Evolutionary conservation across 2,797 vertebrate species (phyloP).

Genomic region (Arrhamphus sclerolepis): DNA sequence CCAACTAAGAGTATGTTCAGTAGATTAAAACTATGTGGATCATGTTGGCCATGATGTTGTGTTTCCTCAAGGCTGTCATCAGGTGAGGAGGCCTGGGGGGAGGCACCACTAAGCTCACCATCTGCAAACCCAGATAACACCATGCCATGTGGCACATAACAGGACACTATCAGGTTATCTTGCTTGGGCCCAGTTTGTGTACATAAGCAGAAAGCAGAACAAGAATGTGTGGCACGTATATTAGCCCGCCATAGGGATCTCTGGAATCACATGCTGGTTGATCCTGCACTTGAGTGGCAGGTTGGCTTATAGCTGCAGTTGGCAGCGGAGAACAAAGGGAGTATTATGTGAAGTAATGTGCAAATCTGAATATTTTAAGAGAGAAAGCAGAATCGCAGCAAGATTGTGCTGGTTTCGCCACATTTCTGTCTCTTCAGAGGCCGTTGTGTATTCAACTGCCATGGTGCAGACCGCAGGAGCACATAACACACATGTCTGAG

Average conservation of each 20-base stretch:
- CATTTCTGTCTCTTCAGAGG: constrained; percentile 50
- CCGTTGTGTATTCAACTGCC: constrained; percentile 55
- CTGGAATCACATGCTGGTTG: constrained; percentile 58
- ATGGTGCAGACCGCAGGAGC: constrained; percentile 38
- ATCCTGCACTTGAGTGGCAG: constrained; percentile 71
- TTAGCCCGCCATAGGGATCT: constrained; percentile 63
- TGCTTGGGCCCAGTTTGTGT: constrained; percentile 58
- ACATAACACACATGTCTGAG: too few relatives aligned
- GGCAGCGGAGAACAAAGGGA: constrained; percentile 58
- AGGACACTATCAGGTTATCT: constrained; percentile 70
- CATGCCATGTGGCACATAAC: constrained; percentile 70
- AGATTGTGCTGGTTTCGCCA: constrained; percentile 38
- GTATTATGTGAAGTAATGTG: constrained; percentile 54
- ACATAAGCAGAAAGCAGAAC: constrained; percentile 63
- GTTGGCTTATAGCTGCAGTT: constrained; percentile 64
- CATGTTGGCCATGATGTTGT: constrained; percentile 15
- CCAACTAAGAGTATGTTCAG: constrained; percentile 3
- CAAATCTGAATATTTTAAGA: constrained; percentile 72
- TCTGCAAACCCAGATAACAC: constrained; percentile 75
- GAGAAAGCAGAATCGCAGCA: constrained; percentile 53
- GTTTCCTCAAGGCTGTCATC: constrained; percentile 41
- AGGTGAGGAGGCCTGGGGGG: constrained; percentile 52
- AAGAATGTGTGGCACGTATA: constrained; percentile 64
- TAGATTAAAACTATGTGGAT: constrained; percentile 15
- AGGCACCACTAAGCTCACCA: constrained; percentile 59